Conservation (phyloP, 2,113 vertebrate genomes). For the Menidia beryllina region DNA sequence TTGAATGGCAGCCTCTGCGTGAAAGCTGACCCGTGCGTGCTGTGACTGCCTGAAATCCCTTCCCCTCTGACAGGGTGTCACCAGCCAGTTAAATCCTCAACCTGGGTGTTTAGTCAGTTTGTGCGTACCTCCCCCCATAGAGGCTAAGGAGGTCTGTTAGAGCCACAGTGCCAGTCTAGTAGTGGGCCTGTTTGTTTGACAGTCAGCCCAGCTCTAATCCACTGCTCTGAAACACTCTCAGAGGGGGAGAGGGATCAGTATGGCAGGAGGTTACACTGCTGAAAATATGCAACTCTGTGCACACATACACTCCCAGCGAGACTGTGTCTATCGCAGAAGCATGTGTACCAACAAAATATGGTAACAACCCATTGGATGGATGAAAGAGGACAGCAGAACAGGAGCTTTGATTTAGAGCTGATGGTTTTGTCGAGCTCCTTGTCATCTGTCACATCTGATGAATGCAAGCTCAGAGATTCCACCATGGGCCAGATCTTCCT, state of each 20-base stretch:
- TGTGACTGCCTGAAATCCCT: conserved; percentile 37
- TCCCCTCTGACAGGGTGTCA: conserved; percentile 38
- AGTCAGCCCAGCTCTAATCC: conserved; percentile 66
- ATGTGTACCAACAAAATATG: conserved; percentile 9
- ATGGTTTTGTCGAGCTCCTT: conserved; percentile 39
- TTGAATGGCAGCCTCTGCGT: conserved; percentile 3
- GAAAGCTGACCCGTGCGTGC: conserved; percentile 24
- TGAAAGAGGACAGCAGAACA: conserved; percentile 41
- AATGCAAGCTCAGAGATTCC: conserved; percentile 15
- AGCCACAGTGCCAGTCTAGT: conserved; percentile 28
- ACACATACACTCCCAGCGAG: conserved; percentile 27
- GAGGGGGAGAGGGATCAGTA: conserved; percentile 21
- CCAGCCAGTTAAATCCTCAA: conserved; percentile 42
- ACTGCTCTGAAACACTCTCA: conserved; percentile 53
- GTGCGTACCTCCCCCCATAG: conserved; percentile 45
- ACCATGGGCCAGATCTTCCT: not conserved
- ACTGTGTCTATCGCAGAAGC: conserved; percentile 16
- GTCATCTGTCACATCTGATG: conserved; percentile 54
- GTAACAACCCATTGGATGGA: conserved; percentile 8
- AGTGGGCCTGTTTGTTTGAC: conserved; percentile 61
- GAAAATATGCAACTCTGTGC: conserved; percentile 54
- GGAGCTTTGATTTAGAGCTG: conserved; percentile 45
- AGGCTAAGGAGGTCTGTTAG: conserved; percentile 43
- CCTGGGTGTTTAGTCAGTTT: conserved; percentile 62
- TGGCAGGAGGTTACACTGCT: conserved; percentile 35